phyloP scores from a whole-genome alignment of 2,113 vertebrate genomes.

The Okapia johnstoni region DNA sequence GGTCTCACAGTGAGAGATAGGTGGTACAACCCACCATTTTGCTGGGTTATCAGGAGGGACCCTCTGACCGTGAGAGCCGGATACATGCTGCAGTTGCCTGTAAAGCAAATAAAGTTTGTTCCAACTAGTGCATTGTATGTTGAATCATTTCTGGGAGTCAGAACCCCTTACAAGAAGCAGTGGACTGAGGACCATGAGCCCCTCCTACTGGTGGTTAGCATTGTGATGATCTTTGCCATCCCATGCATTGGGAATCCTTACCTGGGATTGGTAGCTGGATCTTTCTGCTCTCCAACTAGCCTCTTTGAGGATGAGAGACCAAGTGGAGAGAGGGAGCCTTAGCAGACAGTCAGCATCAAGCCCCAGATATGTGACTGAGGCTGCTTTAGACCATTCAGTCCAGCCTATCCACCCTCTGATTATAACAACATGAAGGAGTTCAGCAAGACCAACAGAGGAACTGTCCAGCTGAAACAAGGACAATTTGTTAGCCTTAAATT shows the following conservation, averaged over 20 bases:
- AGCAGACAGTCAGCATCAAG: not conserved
- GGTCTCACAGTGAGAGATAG: not conserved
- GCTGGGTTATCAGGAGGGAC: not conserved
- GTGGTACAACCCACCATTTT: not conserved
- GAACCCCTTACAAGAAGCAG: not conserved
- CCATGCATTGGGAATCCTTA: not conserved
- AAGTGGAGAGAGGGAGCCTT: not conserved
- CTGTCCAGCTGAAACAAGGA: not conserved
- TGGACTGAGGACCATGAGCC: not conserved
- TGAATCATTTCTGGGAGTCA: not conserved
- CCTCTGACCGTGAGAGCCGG: rapidly evolving
- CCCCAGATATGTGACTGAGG: not conserved
- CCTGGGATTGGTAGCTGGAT: not conserved
- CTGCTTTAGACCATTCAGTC: not conserved
- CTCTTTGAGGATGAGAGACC: not conserved
- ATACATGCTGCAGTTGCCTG: not conserved
- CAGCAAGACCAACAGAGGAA: not conserved
- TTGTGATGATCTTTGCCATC: not conserved
- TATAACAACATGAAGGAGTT: not conserved
- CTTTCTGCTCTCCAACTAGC: not conserved
- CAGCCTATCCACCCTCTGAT: not conserved
- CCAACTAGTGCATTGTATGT: not conserved
- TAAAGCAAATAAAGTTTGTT: not conserved
- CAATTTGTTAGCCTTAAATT: not conserved
- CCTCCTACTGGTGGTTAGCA: not conserved